Conservation (phyloP, 37 sponge, comb jelly and placozoan genomes). For the Theonella swinhoei region DNA sequence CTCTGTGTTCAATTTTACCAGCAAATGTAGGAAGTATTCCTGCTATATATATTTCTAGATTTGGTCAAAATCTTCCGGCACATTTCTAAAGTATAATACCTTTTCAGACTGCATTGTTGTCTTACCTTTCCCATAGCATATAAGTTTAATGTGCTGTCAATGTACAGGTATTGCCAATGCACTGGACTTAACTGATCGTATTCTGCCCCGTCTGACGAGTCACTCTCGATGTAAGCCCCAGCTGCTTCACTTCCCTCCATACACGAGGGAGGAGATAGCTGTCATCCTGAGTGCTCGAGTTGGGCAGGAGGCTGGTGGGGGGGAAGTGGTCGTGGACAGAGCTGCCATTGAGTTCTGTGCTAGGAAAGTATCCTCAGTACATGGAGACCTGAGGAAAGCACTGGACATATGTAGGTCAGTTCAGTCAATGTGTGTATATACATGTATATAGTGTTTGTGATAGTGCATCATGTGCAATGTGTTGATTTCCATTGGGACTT, state of each 20-base stretch:
- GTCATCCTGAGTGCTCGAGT: slow-evolving; percentile 54
- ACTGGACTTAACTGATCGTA: slow-evolving; percentile 82
- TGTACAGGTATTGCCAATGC: slow-evolving; percentile 90
- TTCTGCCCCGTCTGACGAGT: slow-evolving; percentile 73
- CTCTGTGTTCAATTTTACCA: no score
- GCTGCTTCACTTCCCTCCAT: slow-evolving; percentile 87
- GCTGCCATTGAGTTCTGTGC: slow-evolving; percentile 89
- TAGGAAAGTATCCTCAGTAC: slow-evolving; percentile 84
- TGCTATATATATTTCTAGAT: no score
- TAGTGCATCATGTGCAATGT: no score
- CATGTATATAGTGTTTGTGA: no score
- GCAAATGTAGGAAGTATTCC: no score
- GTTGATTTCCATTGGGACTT: no score
- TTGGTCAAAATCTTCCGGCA: no score
- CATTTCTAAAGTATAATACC: no score
- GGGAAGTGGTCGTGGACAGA: slow-evolving; percentile 39
- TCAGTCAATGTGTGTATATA: no score
- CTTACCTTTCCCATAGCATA: no score
- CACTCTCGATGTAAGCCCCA: slow-evolving; percentile 49
- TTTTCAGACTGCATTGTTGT: no score
- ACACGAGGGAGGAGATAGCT: slow-evolving; percentile 81
- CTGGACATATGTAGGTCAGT: slow-evolving; percentile 86
- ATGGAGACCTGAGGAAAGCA: slow-evolving; percentile 95
- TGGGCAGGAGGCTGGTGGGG: neutral
- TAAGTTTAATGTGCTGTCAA: no score